Base-by-base conservation (phyloP, 2,797 vertebrate genomes). In the Eleutherodactylus coqui region DNA sequence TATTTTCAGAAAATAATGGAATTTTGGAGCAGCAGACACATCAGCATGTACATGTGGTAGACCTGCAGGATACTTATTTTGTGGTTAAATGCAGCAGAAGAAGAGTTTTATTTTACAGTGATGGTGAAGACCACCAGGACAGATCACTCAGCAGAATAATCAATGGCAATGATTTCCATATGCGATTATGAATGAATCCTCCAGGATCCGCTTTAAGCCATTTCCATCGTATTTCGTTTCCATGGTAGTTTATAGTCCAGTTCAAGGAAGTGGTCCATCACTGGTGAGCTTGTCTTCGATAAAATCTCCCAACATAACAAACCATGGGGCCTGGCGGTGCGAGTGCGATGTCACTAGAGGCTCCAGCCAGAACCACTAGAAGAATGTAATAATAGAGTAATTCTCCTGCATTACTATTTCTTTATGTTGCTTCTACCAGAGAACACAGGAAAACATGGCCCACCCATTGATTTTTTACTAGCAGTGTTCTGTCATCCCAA, bases 111-210 rank as follows among this genome's bases (percentile, higher is more conserved):
- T 77, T 78, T 86, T 29, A 27, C 47, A 60, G 49, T 41, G 64
- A 77, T 47, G 41, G 49, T 58, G 67, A 27, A 70, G 85, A 87
- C 85, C 85, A 87, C 85, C 85, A 83, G 64, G 85, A 84, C 45
- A 79, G 86, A 83, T 79, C 51, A 84, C 38, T 83, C 79, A 16
- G 81, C 69, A 79, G 76, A 64, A 51, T 53, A 73, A 83, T 79
- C 86, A 83, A 84, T 87, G 86, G 38, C 86, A 84, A 87, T 87
- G 81, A 64, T 79, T 83, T 87, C 75, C 86, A 87, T 84, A 87
- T 87, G 86, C 34, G 49, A 87, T 79, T n/a, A 53, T 78, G 82
- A 84, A 87, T 75, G 38, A 79, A 87, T 83, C 81, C 55, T 32
- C 53, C 58, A 67, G 38, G 43, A 60, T 78, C 58, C 24, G n/a